Base-by-base conservation (phyloP, 92 coral and sea anemone genomes). In the Anthopleura xanthogrammica region DNA sequence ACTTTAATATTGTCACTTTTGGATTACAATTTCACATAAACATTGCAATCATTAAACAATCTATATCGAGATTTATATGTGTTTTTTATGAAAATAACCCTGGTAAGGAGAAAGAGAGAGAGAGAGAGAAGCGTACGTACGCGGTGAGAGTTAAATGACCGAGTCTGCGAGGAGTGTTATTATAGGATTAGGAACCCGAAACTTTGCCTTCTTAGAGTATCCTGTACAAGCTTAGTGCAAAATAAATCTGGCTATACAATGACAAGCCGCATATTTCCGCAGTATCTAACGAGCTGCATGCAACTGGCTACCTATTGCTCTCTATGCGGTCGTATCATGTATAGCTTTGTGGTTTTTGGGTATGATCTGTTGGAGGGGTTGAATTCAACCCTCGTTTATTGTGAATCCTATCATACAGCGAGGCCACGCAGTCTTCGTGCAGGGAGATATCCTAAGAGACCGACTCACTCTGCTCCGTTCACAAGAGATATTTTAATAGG, bases 31-130 rank as follows among this genome's bases (percentile, higher is more conserved):
- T 23, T 68, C 42, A 36, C 74, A 68, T 29, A 23, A 68, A 68
- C 46, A 68, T 36, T 68, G 74, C 74, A 68, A 68, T 68, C 46
- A 36, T 36, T 29, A 68, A 68, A 20, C 74, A 68, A 68, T 68
- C 41, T 68, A 8, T 68, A 68, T 68, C 12, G 42, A 68, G 74
- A 10, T 68, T 68, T 68, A 29, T 36, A 13, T 13, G 29, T 68
- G 74, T 68, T 68, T 46, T 68, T 12, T 68, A 2, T 23, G 74
- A 68, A 68, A 68, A 68, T 68, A 68, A 12, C 5, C 74, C 24
- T 7, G 7, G 42, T 29, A 12, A 6, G 16, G 42, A 68, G 16
- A 68, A 10, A 29, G 24, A 5, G 29, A 19, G 70, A 62, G 41
- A n/a, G 29, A 5, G 36, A 20, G 72, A 12, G 50, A 9, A 46